A percentile compares a stretch with the other conserved stretches of the same genome.
These are phyloP conservation scores for Lissonota sp. DNA, from an alignment of 2,888 invertebrate genomes.

Conservation along the genomic window DNA sequence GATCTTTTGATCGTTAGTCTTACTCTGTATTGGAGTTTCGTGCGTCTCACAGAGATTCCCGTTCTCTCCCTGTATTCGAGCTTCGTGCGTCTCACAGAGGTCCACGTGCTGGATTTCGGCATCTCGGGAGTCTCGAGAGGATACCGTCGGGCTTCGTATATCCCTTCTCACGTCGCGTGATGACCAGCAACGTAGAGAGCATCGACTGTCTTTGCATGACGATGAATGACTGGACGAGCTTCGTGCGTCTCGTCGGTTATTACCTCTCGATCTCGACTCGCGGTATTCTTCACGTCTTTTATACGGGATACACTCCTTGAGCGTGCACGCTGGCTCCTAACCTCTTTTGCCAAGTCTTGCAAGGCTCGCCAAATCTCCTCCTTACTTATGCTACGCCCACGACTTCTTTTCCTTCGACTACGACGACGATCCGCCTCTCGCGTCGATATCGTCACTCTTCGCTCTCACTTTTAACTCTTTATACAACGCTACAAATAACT, in stretches of 20 bases:
- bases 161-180: background rate
- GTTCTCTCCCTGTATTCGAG: too few relatives aligned
- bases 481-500: background rate
- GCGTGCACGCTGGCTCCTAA: background rate
- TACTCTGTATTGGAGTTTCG: too few relatives aligned
- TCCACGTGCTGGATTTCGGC: too few relatives aligned
- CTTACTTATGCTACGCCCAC: background rate
- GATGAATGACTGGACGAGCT: conserved; percentile 9
- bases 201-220: background rate
- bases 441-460: background rate
- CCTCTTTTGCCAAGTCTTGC: background rate
- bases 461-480: background rate
- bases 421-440: background rate
- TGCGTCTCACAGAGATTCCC: too few relatives aligned
- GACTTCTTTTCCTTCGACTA: background rate
- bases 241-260: conserved; percentile 21
- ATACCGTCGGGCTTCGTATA: background rate
- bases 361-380: background rate
- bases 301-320: background rate
- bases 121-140: background rate
- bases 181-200: background rate
- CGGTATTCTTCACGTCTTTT: background rate
- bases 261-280: background rate
- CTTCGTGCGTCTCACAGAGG: too few relatives aligned
- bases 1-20: too few relatives aligned